phyloP scores from a whole-genome alignment of 2,888 invertebrate species.

The Sminthurides aquaticus region DNA sequence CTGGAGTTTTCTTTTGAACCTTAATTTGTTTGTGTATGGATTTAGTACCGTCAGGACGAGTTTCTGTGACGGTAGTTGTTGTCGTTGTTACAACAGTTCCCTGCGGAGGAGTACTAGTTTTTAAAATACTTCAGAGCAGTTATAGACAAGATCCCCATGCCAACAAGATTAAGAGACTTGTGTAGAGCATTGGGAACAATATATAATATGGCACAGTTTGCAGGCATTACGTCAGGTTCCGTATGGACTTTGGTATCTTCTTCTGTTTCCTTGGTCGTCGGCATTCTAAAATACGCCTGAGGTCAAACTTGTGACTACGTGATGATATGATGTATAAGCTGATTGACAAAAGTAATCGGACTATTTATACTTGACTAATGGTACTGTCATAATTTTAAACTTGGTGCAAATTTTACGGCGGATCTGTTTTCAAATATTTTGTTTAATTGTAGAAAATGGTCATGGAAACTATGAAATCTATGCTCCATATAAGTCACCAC shows the following conservation, averaged over 20 bases:
- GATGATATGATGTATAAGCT: no score
- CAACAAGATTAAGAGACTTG: no score
- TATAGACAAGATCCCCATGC: no score
- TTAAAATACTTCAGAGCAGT: no score
- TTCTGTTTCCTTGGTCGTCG: not conserved
- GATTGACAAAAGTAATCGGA: no score
- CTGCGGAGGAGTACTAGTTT: not conserved
- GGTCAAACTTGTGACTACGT: not conserved
- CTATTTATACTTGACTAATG: no score
- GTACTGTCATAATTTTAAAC: no score
- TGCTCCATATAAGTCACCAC: not conserved
- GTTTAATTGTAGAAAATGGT: no score
- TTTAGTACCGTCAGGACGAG: not conserved
- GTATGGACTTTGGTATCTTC: not conserved
- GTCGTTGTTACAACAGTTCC: not conserved
- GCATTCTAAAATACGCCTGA: not conserved
- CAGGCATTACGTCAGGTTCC: not conserved
- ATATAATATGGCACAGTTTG: not conserved
- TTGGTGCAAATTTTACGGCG: no score
- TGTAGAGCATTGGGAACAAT: not conserved
- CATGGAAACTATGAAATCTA: no score
- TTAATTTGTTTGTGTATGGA: not conserved
- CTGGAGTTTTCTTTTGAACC: not conserved
- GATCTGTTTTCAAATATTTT: no score
- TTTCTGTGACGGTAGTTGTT: not conserved